Evolutionary conservation across 2,113 vertebrate species (phyloP).

Genomic region (Rutilus rutilus): DNA sequence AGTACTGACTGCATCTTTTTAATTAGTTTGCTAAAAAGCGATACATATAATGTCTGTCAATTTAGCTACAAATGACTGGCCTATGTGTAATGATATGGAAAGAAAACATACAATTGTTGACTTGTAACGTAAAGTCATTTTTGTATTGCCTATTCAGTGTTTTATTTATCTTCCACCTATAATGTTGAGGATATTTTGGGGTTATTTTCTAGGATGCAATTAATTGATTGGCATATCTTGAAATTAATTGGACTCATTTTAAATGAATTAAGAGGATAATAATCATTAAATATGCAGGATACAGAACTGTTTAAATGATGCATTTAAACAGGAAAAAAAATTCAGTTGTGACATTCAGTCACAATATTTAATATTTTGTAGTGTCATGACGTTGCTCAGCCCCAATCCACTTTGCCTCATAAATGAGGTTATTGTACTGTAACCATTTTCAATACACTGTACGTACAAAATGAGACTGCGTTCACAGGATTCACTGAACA

Average conservation of each 20-base stretch:
- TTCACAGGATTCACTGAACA: constrained; percentile 37
- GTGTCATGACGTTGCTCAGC: not conserved
- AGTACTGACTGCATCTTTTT: not conserved
- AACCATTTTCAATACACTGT: constrained; percentile 38
- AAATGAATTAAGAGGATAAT: not conserved
- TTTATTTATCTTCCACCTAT: not conserved
- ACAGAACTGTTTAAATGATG: not conserved
- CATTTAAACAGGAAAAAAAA: no score
- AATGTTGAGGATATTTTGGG: not conserved
- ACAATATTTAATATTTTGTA: not conserved
- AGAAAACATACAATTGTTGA: not conserved
- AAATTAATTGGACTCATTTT: not conserved
- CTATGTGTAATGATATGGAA: not conserved
- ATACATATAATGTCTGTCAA: not conserved
- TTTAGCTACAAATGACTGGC: not conserved
- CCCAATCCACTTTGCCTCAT: not conserved
- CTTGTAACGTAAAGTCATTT: not conserved
- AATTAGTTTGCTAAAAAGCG: not conserved
- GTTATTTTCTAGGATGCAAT: not conserved
- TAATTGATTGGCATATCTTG: not conserved
- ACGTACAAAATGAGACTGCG: constrained; percentile 16
- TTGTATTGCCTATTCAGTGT: not conserved
- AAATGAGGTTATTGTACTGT: constrained; percentile 8
- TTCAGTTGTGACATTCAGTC: not conserved
- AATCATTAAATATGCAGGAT: not conserved